A percentile compares a stretch with the other conserved stretches of the same genome.
phyloP scores from a whole-genome alignment of 2,113 vertebrate genomes.

The Anhinga anhinga region DNA sequence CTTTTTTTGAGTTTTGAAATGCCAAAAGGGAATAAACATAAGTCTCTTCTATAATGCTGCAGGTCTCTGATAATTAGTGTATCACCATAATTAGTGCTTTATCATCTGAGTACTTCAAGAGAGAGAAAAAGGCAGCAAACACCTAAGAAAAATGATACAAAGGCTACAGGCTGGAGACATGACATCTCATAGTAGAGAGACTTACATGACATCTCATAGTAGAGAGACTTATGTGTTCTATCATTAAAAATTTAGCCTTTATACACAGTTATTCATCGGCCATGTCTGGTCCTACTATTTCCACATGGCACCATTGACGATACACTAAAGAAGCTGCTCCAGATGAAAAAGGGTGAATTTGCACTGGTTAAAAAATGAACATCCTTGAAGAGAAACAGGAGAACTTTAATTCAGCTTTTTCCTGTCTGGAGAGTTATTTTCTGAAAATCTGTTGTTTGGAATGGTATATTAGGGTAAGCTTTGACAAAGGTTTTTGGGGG shows the following conservation, averaged over 20 bases:
- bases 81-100: background rate
- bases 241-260: conserved; percentile 10
- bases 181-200: background rate
- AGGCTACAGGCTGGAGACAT: background rate
- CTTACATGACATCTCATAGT: background rate
- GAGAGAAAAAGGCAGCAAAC: background rate
- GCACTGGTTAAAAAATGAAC: background rate
- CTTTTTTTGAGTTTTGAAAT: background rate
- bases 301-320: background rate
- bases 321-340: background rate
- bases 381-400: background rate
- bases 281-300: background rate
- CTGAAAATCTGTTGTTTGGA: background rate
- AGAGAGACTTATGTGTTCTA: background rate
- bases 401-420: background rate
- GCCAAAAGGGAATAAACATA: background rate
- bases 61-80: background rate
- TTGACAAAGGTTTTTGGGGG: background rate
- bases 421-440: background rate
- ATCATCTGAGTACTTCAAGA: background rate
- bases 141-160: background rate
- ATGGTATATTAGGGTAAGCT: background rate
- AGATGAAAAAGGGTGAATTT: background rate
- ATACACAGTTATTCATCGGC: background rate
- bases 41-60: background rate